Evolutionary conservation across 2,113 vertebrate species (phyloP), one percentile per base, ranked within the genome.

Genomic region (Oryzias celebensis): DNA sequence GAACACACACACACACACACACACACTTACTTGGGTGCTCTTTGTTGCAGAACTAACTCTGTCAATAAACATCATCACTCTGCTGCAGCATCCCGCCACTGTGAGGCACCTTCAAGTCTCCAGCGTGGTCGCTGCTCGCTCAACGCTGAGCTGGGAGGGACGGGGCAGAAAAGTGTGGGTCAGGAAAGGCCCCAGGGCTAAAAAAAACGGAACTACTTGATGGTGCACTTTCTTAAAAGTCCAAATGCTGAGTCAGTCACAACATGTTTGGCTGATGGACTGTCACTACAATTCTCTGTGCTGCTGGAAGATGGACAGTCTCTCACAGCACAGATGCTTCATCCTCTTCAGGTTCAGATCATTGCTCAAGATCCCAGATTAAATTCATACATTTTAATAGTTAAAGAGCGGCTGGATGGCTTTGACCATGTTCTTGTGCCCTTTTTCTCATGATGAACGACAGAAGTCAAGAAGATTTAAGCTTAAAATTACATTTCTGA

Each of bases 31-130:
- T 48, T 60, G 50, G 45, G 42, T 52, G 62, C n/a, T 20, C 60
- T 57, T 42, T 75, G 71, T 77, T 68, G 76, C 71, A 76, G 71
- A 77, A 80, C 14, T 72, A 80, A 83, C 51, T 65, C 58, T 50
- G 71, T 84, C 87, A 84, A 69, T 80, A 69, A 71, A 52, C 65
- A 54, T 70, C 77, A 70, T 57, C 31, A 58, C 58, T 62, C 72
- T 65, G 52, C 45, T 65, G 42, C 45, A 62, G 31, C 5, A 4
- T 68, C 79, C 70, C 1, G 58, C 62, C 65, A 52, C 51, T n/a
- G 13, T 17, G 23, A 72, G 51, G 58, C 48, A 13, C 46, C 71
- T 49, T 49, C 46, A 58, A 43, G 18, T 50, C 46, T 61, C 58
- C 62, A 36, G 22, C 65, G 68, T 55, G 31, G 42, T 17, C 46